Conservation (phyloP, 2,113 vertebrate species). For the Apodemus speciosus region DNA sequence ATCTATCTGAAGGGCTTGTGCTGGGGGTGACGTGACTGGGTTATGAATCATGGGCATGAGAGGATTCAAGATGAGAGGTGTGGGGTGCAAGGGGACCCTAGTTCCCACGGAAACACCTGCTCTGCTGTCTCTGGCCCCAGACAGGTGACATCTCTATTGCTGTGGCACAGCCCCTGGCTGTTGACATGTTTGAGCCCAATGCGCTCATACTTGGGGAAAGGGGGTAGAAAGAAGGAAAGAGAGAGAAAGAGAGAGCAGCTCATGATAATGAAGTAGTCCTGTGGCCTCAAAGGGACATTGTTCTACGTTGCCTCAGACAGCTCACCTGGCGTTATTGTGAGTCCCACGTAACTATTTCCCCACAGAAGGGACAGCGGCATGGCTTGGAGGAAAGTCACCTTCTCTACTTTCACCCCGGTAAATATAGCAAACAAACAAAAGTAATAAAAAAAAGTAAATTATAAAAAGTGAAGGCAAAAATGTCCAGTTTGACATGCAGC, state of each 20-base stretch:
- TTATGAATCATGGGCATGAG: slow-evolving; percentile 74
- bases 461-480: neutral
- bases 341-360: neutral
- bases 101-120: slow-evolving; percentile 72
- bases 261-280: neutral
- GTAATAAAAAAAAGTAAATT: neutral
- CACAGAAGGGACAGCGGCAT: neutral
- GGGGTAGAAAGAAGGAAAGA: neutral
- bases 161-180: neutral
- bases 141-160: slow-evolving; percentile 68
- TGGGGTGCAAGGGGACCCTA: neutral
- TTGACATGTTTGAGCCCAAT: slow-evolving; percentile 46
- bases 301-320: neutral
- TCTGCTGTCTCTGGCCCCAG: slow-evolving; percentile 34
- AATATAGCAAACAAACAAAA: neutral
- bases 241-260: neutral
- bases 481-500: neutral
- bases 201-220: neutral
- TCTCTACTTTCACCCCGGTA: neutral
- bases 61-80: slow-evolving; percentile 67
- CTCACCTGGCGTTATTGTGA: accelerated
- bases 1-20: slow-evolving; percentile 77
- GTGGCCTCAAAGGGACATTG: slow-evolving; percentile 20
- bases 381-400: neutral
- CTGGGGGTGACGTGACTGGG: slow-evolving; percentile 74